Evolutionary conservation across 2,888 invertebrate species (phyloP).

Genomic region (Macaria notata): DNA sequence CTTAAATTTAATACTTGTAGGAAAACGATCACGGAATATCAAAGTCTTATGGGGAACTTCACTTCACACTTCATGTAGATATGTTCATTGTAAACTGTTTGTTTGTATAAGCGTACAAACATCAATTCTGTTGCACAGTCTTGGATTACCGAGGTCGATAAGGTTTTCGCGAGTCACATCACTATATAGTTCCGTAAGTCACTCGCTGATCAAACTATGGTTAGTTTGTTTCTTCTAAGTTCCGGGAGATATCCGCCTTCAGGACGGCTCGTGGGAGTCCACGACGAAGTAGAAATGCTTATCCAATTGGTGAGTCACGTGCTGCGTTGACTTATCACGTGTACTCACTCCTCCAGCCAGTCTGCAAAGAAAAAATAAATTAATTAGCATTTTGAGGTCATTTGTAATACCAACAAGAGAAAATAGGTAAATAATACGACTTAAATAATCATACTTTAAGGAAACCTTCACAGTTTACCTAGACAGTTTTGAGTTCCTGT

Average conservation of each 20-base stretch:
- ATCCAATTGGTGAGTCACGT: conserved; percentile 50
- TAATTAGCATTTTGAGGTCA: too few species aligned
- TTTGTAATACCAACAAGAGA: too few species aligned
- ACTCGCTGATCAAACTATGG: conserved; percentile 11
- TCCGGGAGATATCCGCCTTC: conserved; percentile 23
- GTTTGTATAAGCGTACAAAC: conserved; percentile 61
- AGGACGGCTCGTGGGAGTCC: conserved; percentile 17
- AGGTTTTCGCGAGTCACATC: conserved; percentile 24
- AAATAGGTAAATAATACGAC: too few species aligned
- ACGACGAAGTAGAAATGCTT: conserved; percentile 26
- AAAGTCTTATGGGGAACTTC: conserved; percentile 60
- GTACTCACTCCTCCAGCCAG: conserved; percentile 96
- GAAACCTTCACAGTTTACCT: too few species aligned
- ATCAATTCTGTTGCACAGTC: conserved; percentile 79
- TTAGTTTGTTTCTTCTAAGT: background rate
- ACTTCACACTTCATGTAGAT: conserved; percentile 54
- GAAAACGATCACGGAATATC: conserved; percentile 68
- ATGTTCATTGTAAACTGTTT: conserved; percentile 61
- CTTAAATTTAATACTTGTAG: conserved; percentile 70
- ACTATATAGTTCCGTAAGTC: conserved; percentile 28
- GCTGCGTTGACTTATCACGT: conserved; percentile 89
- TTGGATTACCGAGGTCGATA: conserved; percentile 42
- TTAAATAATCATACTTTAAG: too few species aligned
- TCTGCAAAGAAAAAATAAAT: conserved; percentile 83
- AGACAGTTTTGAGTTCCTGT: too few species aligned